These are phyloP conservation scores for Marisa cornuarietis DNA, from an alignment of 1,140 invertebrate genomes.

Conservation along the genomic window DNA sequence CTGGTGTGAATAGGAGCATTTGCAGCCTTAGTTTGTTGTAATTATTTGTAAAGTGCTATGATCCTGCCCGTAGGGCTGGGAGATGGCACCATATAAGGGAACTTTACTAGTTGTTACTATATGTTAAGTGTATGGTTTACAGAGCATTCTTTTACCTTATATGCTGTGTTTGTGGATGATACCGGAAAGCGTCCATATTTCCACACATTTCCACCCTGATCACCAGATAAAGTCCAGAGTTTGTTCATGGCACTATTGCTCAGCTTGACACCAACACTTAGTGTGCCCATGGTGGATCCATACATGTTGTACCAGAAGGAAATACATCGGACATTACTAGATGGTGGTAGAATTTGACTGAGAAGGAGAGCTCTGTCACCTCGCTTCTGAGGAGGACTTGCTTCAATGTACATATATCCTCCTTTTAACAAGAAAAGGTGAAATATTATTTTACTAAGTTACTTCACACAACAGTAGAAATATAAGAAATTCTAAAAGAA, in stretches of 20 bases:
- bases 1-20: no score
- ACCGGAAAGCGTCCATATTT: conserved; percentile 52
- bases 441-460: neutral
- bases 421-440: conserved; percentile 19
- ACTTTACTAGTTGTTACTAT: no score
- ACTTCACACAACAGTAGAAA: no score
- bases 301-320: conserved; percentile 58
- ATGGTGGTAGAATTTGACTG: conserved; percentile 34
- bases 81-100: no score
- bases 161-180: conserved; percentile 16
- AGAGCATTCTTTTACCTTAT: conserved; percentile 12
- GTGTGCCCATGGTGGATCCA: conserved; percentile 47
- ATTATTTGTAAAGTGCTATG: no score
- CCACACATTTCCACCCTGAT: conserved; percentile 43
- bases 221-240: conserved; percentile 41
- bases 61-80: no score
- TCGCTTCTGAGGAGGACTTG: conserved; percentile 68
- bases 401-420: conserved; percentile 77
- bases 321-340: conserved; percentile 39
- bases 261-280: conserved; percentile 49
- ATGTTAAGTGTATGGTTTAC: no score
- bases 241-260: conserved; percentile 20
- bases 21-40: no score
- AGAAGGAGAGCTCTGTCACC: conserved; percentile 49
- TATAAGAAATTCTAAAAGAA: no score